phyloP scores from a whole-genome alignment of 1,140 invertebrate species.

The Listronotus oregonensis region DNA sequence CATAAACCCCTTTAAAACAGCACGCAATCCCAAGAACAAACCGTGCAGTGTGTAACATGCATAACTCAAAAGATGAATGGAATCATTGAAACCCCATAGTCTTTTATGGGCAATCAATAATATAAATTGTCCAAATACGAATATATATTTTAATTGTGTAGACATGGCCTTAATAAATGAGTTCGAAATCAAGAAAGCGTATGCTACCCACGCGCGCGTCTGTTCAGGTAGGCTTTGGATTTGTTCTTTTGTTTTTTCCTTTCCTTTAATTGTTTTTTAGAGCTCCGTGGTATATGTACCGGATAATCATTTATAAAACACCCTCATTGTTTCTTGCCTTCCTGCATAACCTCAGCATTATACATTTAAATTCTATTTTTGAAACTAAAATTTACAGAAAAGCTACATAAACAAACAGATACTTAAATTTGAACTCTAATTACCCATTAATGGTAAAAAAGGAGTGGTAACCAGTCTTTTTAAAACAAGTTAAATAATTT shows the following conservation, averaged over 20 bases:
- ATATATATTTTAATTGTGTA: slow-evolving; percentile 58
- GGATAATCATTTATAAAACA: too few relatives aligned
- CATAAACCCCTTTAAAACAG: slow-evolving; percentile 2
- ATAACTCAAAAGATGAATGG: slow-evolving; percentile 48
- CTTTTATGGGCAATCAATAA: slow-evolving; percentile 55
- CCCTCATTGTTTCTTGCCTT: too few relatives aligned
- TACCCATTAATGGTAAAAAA: too few relatives aligned
- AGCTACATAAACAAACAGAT: too few relatives aligned
- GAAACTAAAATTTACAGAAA: too few relatives aligned
- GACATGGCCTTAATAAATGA: slow-evolving; percentile 56
- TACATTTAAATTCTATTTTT: too few relatives aligned
- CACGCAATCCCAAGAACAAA: slow-evolving; percentile 11
- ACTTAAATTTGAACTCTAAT: too few relatives aligned
- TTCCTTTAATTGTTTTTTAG: slow-evolving; percentile 7
- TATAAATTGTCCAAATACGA: slow-evolving; percentile 56
- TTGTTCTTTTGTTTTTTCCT: slow-evolving; percentile 29
- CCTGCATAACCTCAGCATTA: too few relatives aligned
- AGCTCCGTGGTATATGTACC: too few relatives aligned
- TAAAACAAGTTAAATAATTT: too few relatives aligned
- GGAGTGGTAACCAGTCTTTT: too few relatives aligned
- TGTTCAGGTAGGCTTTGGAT: slow-evolving; percentile 41
- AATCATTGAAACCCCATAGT: slow-evolving; percentile 42
- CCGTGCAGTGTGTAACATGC: slow-evolving; percentile 8
- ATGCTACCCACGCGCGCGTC: slow-evolving; percentile 47
- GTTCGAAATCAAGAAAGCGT: slow-evolving; percentile 40